Evolutionary conservation across 2,888 invertebrate species (phyloP), one percentile per base, ranked within the genome.

Genomic region (Chelonus formosanus): DNA sequence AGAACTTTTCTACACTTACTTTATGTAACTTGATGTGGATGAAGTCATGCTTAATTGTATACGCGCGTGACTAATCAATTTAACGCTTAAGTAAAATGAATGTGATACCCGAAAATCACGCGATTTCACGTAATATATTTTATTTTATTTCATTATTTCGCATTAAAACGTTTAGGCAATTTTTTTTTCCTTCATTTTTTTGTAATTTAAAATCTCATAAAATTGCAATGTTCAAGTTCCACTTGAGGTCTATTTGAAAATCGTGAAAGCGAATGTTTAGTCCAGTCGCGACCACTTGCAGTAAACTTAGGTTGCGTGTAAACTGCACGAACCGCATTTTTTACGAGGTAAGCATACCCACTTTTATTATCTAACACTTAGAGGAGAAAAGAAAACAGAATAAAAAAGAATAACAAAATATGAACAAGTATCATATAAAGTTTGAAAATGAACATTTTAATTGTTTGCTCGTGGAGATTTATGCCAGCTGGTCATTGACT

Each of bases 321-420:
- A 69, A 70, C 69, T 68, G 67, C 69, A 40, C 56, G 69, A 61
- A 69, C 70, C 67, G 61, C 68, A 65, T 72, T 67, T 59, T 65
- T 59, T 59, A 65, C 57, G 64, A 64, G 43, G 47, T 20, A 20
- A 20, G 20, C 20, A 20, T 20, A 20, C 54, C 36, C 70, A 71
- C 71, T 55, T 72, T 73, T 73, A 73, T 72, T 73, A 71, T 73
- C 74, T 70, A 69, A 70, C 73, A 75, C 73, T 73, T 73, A 73
- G 70, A 72, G 71, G 73, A 70, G 71, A 73, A 56, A 48, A 44
- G 36, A 54, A 54, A 47, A 35, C 20, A 20, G 2, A 20, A 20
- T 20, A 20, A 20, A 20, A 20, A 20, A 20, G 20, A 20, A 20
- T 20, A 20, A 20, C 20, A 20, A 20, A 20, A 20, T 20, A 20